Percentiles rank a stretch among this genome's conserved stretches.
Conservation (phyloP, 2,797 vertebrate genomes). For the Salarias fasciatus region DNA sequence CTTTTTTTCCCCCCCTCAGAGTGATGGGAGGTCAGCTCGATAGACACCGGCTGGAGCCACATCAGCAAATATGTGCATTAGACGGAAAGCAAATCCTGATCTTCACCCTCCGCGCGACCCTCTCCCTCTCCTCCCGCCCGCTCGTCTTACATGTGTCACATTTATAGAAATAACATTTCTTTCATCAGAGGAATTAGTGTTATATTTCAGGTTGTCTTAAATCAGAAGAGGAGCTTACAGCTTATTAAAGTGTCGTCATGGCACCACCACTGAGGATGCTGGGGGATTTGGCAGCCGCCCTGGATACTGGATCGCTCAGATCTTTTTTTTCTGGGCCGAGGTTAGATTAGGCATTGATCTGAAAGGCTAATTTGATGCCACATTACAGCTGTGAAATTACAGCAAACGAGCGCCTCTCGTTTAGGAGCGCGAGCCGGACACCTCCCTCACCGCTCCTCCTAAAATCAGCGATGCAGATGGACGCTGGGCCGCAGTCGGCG, state of each 20-base stretch:
- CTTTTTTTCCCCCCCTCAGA: conserved; percentile 23
- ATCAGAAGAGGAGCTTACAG: conserved; percentile 77
- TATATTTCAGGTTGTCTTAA: conserved; percentile 82
- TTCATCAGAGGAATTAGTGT: conserved; percentile 77
- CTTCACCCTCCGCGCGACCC: conserved; percentile 48
- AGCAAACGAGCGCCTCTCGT: conserved; percentile 53
- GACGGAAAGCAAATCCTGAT: conserved; percentile 65
- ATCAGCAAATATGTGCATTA: conserved; percentile 62
- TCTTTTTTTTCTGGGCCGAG: conserved; percentile 62
- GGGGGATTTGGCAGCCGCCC: conserved; percentile 66
- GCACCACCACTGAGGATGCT: conserved; percentile 56
- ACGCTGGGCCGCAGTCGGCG: conserved; percentile 12
- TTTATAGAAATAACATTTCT: conserved; percentile 79
- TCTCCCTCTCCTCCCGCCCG: conserved; percentile 28
- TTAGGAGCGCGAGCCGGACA: conserved; percentile 59
- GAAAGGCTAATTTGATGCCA: conserved; percentile 80
- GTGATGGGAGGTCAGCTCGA: conserved; percentile 49
- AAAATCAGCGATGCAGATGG: conserved; percentile 63
- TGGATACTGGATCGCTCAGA: conserved; percentile 60
- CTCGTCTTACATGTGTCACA: conserved; percentile 79
- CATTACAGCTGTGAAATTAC: conserved; percentile 78
- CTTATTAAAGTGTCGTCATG: conserved; percentile 75
- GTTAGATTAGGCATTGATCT: conserved; percentile 80
- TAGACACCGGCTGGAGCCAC: conserved; percentile 57
- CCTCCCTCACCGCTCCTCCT: conserved; percentile 47